Evolutionary conservation across 1,140 invertebrate genomes (phyloP).

Genomic region (Octopus sinensis): DNA sequence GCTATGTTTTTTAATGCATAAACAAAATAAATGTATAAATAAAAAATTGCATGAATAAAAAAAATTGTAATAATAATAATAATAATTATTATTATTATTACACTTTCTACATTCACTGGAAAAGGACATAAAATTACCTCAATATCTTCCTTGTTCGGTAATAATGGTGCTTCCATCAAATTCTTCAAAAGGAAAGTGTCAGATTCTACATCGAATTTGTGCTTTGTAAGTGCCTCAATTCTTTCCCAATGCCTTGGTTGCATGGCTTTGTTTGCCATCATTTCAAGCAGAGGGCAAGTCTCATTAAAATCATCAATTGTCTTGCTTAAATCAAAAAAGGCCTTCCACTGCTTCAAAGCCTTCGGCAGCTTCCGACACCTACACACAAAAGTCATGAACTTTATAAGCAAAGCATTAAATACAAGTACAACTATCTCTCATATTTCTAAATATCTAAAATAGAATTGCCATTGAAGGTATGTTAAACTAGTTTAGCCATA

Average conservation of each 20-base stretch:
- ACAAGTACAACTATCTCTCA: no score
- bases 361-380: neutral
- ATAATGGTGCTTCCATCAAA: neutral
- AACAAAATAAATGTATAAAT: no score
- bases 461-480: no score
- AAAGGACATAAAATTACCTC: neutral
- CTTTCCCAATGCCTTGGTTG: neutral
- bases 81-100: no score
- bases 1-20: no score
- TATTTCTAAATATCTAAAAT: no score
- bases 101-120: no score
- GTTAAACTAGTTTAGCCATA: conserved; percentile 63
- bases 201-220: neutral
- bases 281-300: neutral
- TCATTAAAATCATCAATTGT: neutral
- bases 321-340: neutral
- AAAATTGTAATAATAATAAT: no score
- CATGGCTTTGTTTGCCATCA: neutral
- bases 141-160: neutral
- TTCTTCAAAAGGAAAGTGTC: neutral
- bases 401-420: no score
- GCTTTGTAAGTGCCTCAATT: neutral
- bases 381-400: neutral
- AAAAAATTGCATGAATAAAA: no score
- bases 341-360: neutral